Base-by-base conservation (phyloP, 2,113 vertebrate species). In the Halichoeres trimaculatus region DNA sequence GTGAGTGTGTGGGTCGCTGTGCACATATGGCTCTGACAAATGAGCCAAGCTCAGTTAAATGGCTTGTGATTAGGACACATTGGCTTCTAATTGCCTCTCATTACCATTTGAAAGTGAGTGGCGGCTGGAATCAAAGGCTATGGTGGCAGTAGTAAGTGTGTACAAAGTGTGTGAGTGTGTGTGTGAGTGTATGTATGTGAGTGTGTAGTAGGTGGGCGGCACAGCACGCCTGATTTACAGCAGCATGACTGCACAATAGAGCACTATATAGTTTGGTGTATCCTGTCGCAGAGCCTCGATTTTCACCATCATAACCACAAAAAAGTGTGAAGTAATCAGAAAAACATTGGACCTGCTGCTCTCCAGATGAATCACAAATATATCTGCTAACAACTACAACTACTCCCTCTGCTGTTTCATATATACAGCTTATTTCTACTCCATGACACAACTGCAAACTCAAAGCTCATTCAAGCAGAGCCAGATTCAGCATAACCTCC, bases 81-180 rank as follows among this genome's bases (percentile, higher is more conserved):
- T 74, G 88, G 86, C 78, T 85, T 83, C 90, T 93, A 92, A 93
- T 92, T 92, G 91, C 84, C 85, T 84, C 88, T 90, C 88, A 92
- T 93, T 92, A 92, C 77, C 90, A 90, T 92, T 84, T 93, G 85
- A 93, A 91, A 91, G 88, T 89, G 88, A 92, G 89, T 88, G 90
- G 86, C 78, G 60, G 74, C 58, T 76, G 68, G 81, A 87, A 90
- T 89, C 81, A 92, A 88, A 87, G 88, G 76, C 78, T 78, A 60
- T 58, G 76, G 78, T 68, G 70, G 60, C 68, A 65, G 70, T 78
- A 76, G 71, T 80, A 57, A 48, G 45, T 48, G 45, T 48, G 23
- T 53, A 13, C 23, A 36, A 26, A 35, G 30, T 35, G 54, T 56
- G 30, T 17, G 24, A 34, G 53, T 35, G 53, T 55, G 24, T 55